These are phyloP conservation scores for Spatula clypeata DNA, from an alignment of 2,797 vertebrate genomes.

Conservation along the genomic window DNA sequence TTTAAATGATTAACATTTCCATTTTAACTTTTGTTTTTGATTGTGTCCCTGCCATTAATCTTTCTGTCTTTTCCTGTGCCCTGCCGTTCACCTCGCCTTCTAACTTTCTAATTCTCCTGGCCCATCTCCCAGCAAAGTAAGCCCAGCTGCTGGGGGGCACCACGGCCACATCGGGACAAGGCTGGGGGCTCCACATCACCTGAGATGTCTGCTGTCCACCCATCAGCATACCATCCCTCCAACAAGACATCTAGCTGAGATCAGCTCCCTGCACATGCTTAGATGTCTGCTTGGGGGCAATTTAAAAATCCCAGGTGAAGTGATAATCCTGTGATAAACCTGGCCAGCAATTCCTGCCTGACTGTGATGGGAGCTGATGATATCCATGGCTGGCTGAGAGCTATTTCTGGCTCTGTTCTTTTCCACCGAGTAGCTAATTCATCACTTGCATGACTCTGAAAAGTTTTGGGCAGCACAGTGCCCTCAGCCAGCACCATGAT, in stretches of 20 bases:
- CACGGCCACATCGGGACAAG: neutral
- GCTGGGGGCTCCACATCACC: neutral
- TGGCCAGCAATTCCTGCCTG: neutral
- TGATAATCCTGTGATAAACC: neutral
- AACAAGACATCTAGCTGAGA: neutral
- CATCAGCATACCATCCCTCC: neutral
- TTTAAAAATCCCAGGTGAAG: neutral
- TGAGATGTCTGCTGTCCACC: neutral
- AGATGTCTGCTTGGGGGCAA: neutral
- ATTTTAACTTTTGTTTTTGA: constrained; percentile 79
- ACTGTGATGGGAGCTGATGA: neutral
- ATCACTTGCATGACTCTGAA: neutral
- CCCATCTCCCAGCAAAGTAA: neutral
- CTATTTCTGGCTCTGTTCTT: constrained; percentile 7
- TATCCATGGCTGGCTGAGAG: neutral
- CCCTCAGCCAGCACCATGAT: neutral
- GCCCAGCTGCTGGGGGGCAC: neutral
- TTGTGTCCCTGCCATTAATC: constrained; percentile 72
- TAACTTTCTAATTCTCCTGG: neutral
- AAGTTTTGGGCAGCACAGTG: neutral
- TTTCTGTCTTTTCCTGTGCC: constrained; percentile 58
- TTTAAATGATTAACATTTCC: constrained; percentile 78
- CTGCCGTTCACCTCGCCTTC: constrained; percentile 29
- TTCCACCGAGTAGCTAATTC: neutral
- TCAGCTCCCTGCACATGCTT: neutral